A percentile compares a stretch with the other conserved stretches of the same genome.
Conservation (phyloP, 2,888 invertebrate species). For the Nomada fabriciana region DNA sequence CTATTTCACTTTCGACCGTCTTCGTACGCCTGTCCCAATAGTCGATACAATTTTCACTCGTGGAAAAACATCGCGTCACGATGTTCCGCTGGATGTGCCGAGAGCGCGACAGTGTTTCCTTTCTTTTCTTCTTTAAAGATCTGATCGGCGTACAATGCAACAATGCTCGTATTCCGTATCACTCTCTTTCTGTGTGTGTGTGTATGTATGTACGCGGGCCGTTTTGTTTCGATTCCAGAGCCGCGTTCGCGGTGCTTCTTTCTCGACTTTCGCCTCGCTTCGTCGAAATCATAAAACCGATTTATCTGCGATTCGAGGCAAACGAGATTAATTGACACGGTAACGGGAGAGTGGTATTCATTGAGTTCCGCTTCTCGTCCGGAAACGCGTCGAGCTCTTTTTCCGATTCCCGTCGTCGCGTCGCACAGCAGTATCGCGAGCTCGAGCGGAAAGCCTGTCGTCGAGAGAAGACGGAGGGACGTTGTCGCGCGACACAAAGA, state of each 20-base stretch:
- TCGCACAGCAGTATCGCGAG: constrained; percentile 1
- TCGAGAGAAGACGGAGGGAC: not conserved
- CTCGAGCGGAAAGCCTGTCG: constrained; percentile 1
- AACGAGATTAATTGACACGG: constrained; percentile 60
- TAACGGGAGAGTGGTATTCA: constrained; percentile 29
- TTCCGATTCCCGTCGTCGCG: not conserved
- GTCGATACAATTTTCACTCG: too few relatives aligned
- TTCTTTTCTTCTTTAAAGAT: not conserved
- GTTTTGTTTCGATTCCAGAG: constrained; percentile 30
- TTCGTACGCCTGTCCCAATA: not conserved
- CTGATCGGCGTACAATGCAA: not conserved
- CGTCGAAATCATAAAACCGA: constrained; percentile 35
- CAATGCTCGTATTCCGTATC: constrained; percentile 1
- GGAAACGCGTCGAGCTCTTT: constrained; percentile 19
- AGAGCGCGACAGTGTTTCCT: too few relatives aligned
- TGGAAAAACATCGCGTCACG: not conserved
- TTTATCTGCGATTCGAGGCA: constrained; percentile 38
- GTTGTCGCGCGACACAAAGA: not conserved
- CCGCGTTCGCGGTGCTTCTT: not conserved
- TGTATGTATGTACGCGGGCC: not conserved
- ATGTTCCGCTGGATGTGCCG: constrained; percentile 1
- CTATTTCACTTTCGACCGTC: not conserved
- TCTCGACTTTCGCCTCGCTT: constrained; percentile 13
- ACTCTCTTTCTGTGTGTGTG: not conserved
- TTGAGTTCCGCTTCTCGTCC: constrained; percentile 26